These are phyloP conservation scores for Mareca strepera DNA, from an alignment of 2,797 vertebrate genomes.

Conservation along the genomic window DNA sequence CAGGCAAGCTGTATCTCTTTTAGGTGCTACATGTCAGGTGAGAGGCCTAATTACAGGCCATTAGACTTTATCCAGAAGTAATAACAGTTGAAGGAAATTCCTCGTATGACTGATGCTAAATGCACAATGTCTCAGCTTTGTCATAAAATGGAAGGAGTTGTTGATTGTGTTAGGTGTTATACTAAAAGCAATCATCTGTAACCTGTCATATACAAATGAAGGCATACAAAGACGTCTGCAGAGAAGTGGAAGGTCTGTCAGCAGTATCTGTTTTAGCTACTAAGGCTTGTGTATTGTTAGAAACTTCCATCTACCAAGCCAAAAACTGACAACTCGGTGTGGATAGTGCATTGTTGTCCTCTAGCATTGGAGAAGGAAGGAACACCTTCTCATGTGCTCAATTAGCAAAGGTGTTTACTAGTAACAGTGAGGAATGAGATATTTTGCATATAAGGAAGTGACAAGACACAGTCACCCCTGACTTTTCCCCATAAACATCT, in stretches of 20 bases:
- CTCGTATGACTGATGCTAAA: neutral
- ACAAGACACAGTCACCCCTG: neutral
- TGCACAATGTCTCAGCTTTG: neutral
- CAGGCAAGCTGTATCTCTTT: neutral
- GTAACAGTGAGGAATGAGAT: neutral
- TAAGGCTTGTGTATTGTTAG: neutral
- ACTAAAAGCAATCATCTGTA: neutral
- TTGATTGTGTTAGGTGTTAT: neutral
- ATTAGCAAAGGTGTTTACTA: neutral
- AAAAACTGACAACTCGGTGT: neutral
- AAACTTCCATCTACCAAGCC: neutral
- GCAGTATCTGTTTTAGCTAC: neutral
- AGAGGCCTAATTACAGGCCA: neutral
- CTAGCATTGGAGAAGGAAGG: neutral
- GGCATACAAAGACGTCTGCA: no score
- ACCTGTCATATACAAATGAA: neutral
- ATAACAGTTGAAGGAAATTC: neutral
- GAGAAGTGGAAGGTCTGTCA: neutral
- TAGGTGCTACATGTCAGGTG: neutral
- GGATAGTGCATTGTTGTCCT: neutral
- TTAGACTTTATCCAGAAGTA: neutral
- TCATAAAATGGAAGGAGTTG: no score
- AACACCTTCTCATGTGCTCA: neutral
- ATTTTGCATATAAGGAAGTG: neutral
- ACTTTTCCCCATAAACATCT: neutral